These are phyloP conservation scores for Linnaemya tessellans DNA, from an alignment of 2,888 invertebrate genomes.

Conservation along the genomic window DNA sequence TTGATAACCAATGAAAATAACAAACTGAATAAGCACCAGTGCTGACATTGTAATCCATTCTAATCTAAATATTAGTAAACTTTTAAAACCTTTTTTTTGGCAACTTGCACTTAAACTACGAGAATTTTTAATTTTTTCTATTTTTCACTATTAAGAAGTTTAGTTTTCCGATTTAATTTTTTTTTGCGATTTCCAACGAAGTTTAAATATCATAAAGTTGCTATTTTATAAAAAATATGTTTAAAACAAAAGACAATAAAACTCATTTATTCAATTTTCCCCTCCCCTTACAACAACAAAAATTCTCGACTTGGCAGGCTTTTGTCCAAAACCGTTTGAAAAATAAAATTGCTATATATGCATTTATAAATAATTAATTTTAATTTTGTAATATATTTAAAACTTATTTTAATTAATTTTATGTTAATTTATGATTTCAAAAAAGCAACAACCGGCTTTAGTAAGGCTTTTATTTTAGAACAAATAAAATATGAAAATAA, in stretches of 20 bases:
- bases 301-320: constrained; percentile 84
- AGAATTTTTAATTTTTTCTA: too few relatives aligned
- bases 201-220: not conserved
- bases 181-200: too few relatives aligned
- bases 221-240: not conserved
- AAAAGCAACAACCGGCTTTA: constrained; percentile 59
- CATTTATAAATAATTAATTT: constrained; percentile 23
- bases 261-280: constrained; percentile 81
- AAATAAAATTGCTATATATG: constrained; percentile 46
- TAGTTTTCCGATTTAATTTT: too few relatives aligned
- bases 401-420: constrained; percentile 27
- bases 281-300: constrained; percentile 77
- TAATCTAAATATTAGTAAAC: too few relatives aligned
- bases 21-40: too few relatives aligned
- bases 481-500: constrained; percentile 14
- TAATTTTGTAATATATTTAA: constrained; percentile 64
- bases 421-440: not conserved
- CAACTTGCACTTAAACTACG: too few relatives aligned
- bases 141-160: too few relatives aligned
- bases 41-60: too few relatives aligned
- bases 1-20: too few relatives aligned
- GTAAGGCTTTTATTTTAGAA: constrained; percentile 58
- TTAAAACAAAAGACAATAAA: constrained; percentile 60
- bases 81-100: too few relatives aligned
- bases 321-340: constrained; percentile 78